Evolutionary conservation across 2,888 invertebrate genomes (phyloP).

Genomic region (Lamellibrachia satsuma): DNA sequence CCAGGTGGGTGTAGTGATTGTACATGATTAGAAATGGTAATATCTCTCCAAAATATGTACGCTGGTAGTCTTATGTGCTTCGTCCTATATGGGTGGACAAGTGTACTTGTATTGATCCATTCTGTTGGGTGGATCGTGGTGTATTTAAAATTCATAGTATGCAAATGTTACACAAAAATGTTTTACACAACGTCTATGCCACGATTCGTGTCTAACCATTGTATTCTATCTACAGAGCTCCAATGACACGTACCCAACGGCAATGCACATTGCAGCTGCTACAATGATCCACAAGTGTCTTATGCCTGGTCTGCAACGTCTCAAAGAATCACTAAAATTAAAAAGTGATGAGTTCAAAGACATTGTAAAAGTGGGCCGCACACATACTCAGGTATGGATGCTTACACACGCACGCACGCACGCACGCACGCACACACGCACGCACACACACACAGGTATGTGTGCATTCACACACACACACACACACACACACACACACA

Average conservation of each 20-base stretch:
- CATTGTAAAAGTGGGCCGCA: constrained; percentile 94
- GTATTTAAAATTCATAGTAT: no score
- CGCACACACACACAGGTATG: no score
- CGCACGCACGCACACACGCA: no score
- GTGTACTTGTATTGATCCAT: no score
- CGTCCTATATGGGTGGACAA: no score
- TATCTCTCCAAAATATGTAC: no score
- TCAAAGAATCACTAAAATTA: constrained; percentile 78
- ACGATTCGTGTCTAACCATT: neutral
- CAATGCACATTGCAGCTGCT: constrained; percentile 97
- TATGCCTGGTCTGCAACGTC: constrained; percentile 80
- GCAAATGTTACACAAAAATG: no score
- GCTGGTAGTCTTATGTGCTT: no score
- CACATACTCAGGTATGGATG: constrained; percentile 70
- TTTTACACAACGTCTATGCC: neutral
- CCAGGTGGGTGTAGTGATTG: constrained; percentile 60
- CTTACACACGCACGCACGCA: no score
- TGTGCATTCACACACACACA: no score
- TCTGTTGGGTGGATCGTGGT: no score
- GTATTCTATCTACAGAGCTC: constrained; percentile 81
- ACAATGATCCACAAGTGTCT: constrained; percentile 84
- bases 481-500: no score
- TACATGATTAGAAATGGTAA: neutral
- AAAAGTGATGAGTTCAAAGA: constrained; percentile 85
- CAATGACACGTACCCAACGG: constrained; percentile 98